Conservation (phyloP, 2,113 vertebrate species). For the Cyprinodon brontotheroides region DNA sequence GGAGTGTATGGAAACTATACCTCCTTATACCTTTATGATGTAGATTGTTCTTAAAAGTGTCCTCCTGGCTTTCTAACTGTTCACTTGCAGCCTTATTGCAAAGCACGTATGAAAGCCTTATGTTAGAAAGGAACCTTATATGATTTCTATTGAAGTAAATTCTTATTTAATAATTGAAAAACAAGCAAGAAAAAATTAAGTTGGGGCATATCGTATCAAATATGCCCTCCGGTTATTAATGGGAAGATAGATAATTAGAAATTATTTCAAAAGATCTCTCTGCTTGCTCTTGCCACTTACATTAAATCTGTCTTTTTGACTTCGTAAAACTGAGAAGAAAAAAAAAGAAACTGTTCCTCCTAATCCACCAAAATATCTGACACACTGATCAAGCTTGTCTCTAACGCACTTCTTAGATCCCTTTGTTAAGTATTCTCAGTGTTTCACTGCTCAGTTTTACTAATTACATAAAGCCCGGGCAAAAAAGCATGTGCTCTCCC, state of each 20-base stretch:
- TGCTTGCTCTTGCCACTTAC: neutral
- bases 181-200: neutral
- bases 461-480: neutral
- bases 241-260: neutral
- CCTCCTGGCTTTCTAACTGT: neutral
- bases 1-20: no score
- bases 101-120: neutral
- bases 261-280: neutral
- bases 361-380: conserved; percentile 6
- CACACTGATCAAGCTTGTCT: conserved; percentile 23
- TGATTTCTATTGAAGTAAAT: neutral
- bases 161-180: neutral
- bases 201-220: neutral
- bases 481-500: conserved; percentile 10
- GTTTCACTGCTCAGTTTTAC: neutral
- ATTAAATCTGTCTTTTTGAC: neutral
- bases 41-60: no score
- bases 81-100: neutral
- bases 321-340: neutral
- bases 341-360: conserved; percentile 2
- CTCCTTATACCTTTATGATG: no score
- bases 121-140: neutral
- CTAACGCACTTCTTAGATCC: conserved; percentile 14
- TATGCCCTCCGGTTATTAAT: neutral
- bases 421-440: conserved; percentile 5